phyloP scores from a whole-genome alignment of 2,888 invertebrate genomes.

The Thyatira batis region DNA sequence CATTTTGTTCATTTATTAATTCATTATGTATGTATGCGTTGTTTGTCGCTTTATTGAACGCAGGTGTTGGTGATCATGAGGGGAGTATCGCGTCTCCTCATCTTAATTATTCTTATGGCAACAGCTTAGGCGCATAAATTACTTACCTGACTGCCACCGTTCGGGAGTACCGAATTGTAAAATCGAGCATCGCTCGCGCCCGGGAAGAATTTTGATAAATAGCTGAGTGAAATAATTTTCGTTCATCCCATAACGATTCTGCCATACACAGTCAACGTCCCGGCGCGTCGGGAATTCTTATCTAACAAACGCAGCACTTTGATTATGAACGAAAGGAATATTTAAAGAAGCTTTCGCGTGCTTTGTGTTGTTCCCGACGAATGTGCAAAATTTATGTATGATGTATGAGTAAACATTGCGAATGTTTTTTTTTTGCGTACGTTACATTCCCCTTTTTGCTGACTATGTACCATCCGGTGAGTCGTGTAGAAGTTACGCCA shows the following conservation, averaged over 20 bases:
- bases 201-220: slow-evolving; percentile 71
- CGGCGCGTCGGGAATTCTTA: slow-evolving; percentile 74
- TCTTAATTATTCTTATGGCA: slow-evolving; percentile 19
- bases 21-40: neutral
- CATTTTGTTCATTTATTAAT: neutral
- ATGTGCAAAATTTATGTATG: slow-evolving; percentile 71
- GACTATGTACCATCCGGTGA: slow-evolving; percentile 25
- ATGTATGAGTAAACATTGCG: slow-evolving; percentile 51
- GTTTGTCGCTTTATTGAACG: neutral
- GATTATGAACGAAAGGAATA: slow-evolving; percentile 78
- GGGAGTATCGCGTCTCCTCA: slow-evolving; percentile 2
- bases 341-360: slow-evolving; percentile 71
- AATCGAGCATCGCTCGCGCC: slow-evolving; percentile 50
- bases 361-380: slow-evolving; percentile 68
- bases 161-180: slow-evolving; percentile 40
- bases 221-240: slow-evolving; percentile 72
- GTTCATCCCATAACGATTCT: slow-evolving; percentile 58
- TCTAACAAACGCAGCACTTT: slow-evolving; percentile 77
- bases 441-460: slow-evolving; percentile 33
- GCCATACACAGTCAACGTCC: slow-evolving; percentile 52
- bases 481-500: slow-evolving; percentile 21
- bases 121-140: slow-evolving; percentile 53
- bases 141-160: slow-evolving; percentile 27
- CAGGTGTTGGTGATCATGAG: slow-evolving; percentile 3
- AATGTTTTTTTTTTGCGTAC: slow-evolving; percentile 40